Evolutionary conservation across 2,888 invertebrate species (phyloP), one percentile per base, ranked within the genome.

Genomic region (Anthrax anthrax): DNA sequence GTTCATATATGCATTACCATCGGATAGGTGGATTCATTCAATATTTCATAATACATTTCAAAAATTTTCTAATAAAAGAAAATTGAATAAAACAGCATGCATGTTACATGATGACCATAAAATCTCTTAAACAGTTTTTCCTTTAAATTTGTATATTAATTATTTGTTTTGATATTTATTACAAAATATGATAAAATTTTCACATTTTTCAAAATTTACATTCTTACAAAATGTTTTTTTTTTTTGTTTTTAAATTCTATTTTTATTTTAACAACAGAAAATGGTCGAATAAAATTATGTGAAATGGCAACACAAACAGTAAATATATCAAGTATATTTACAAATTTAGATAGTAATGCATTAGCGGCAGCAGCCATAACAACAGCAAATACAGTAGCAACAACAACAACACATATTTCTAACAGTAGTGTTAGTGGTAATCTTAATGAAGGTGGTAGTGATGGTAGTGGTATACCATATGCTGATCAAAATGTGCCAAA

Each of bases 271-370:
- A n/a, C n/a, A n/a, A n/a, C 60, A 48, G 59, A 61, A 50, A 59
- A 58, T 29, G 52, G 60, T 1, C 60, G 61, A 51, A 53, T 63
- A 37, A 65, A 65, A 42, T 56, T 66, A 17, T 66, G 64, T 46
- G 68, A 68, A 51, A 68, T 68, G 60, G 69, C 68, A 39, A 68
- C 68, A 8, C 68, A 68, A 56, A 68, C 68, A 3, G 62, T 69
- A 19, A 58, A 62, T 32, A 56, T 67, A 45, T 61, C 67, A 32
- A 67, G 60, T 50, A 63, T 68, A 46, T 63, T 68, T 51, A 62
- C 67, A 9, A 62, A 62, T 44, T 50, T 66, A 49, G 65, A 66
- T 49, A 52, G 48, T 49, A 47, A 48, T 13, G 47, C 49, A 17
- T 47, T 55, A 32, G 57, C 55, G 18, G 47, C 41, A 16, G 23